Percentiles rank a stretch among this genome's conserved stretches.
These are phyloP conservation scores for Phycodurus eques DNA, from an alignment of 2,113 vertebrate species.

Conservation along the genomic window DNA sequence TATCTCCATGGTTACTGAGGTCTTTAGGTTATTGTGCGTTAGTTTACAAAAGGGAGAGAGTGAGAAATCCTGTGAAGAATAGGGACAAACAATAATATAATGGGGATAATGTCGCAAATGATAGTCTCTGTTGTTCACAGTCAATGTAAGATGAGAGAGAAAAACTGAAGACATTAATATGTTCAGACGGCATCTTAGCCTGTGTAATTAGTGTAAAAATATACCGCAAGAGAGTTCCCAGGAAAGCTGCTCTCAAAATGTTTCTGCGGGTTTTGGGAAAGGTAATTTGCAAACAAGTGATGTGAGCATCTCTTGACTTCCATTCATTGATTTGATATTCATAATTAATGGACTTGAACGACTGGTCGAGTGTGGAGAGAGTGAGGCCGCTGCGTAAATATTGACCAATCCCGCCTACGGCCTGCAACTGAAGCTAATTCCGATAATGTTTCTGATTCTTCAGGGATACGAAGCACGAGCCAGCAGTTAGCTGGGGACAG, in stretches of 20 bases:
- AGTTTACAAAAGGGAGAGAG: constrained; percentile 16
- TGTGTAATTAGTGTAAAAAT: neutral
- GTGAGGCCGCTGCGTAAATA: constrained; percentile 7
- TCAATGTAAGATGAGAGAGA: neutral
- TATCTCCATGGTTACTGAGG: constrained; percentile 53
- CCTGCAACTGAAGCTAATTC: constrained; percentile 26
- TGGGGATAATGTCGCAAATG: neutral
- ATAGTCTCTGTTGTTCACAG: neutral
- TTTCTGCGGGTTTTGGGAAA: constrained; percentile 8
- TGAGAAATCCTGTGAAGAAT: constrained; percentile 10
- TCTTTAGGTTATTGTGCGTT: constrained; percentile 33
- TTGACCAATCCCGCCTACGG: neutral
- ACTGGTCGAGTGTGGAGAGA: neutral
- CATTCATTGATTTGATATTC: constrained; percentile 8
- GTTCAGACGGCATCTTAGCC: neutral
- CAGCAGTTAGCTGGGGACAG: constrained; percentile 19
- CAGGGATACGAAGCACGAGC: neutral
- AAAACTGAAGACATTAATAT: neutral
- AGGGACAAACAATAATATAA: constrained; percentile 10
- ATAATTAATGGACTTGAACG: constrained; percentile 4
- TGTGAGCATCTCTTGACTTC: neutral
- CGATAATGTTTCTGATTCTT: constrained; percentile 20
- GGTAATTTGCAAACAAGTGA: constrained; percentile 5
- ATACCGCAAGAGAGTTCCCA: neutral
- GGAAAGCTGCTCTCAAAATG: constrained; percentile 2